Conservation (phyloP, 2,113 vertebrate genomes). For the Cricetomys ansorgei region DNA sequence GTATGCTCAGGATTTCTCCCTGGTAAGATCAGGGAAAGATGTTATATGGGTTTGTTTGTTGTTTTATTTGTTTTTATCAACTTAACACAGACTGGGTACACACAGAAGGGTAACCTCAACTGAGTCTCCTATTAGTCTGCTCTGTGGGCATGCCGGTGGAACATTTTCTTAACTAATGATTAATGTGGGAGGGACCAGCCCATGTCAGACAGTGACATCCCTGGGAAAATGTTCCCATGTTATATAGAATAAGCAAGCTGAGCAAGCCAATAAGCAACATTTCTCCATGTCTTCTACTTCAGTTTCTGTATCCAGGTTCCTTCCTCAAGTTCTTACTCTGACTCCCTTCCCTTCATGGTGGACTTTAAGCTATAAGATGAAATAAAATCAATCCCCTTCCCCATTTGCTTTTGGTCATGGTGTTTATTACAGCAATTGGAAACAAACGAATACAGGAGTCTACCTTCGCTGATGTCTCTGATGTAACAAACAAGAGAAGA, state of each 20-base stretch:
- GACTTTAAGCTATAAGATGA: background rate
- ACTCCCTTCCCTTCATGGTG: background rate
- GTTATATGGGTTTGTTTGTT: too few species aligned
- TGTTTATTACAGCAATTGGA: background rate
- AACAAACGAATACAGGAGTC: background rate
- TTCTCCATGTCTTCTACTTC: background rate
- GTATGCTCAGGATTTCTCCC: background rate
- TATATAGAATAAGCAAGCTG: background rate
- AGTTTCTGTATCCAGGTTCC: background rate
- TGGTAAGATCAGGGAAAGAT: background rate
- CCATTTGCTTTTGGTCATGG: background rate
- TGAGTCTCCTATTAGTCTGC: background rate
- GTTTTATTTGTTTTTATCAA: background rate
- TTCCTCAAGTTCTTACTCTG: background rate
- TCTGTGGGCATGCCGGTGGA: background rate
- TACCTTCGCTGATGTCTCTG: background rate
- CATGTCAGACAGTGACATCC: background rate
- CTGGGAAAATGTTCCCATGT: background rate
- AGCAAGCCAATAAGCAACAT: background rate
- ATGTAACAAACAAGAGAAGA: background rate
- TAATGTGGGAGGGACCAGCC: background rate
- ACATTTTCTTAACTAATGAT: background rate
- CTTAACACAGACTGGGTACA: background rate
- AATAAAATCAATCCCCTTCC: background rate
- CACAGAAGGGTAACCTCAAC: background rate